A percentile compares a stretch with the other conserved stretches of the same genome.
phyloP scores from a whole-genome alignment of 1,140 invertebrate species.

The Drosophila hydei region DNA sequence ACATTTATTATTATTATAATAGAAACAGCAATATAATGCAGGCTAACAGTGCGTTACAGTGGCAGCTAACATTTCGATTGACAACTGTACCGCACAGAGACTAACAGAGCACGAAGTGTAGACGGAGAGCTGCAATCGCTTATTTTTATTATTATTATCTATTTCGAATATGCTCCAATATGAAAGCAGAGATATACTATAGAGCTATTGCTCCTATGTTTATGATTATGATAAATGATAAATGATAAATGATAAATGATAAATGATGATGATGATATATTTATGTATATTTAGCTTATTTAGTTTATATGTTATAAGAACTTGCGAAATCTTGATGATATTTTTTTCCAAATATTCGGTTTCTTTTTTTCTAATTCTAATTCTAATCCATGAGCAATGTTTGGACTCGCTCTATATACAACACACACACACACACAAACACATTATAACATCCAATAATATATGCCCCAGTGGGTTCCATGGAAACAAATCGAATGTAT shows the following conservation, averaged over 20 bases:
- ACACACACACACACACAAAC: slow-evolving; percentile 11
- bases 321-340: slow-evolving; percentile 67
- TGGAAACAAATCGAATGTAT: slow-evolving; percentile 55
- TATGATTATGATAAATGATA: slow-evolving; percentile 46
- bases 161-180: slow-evolving; percentile 53
- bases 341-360: slow-evolving; percentile 41
- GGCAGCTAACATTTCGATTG: slow-evolving; percentile 15
- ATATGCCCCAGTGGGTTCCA: slow-evolving; percentile 79
- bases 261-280: slow-evolving; percentile 45
- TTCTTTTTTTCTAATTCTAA: slow-evolving; percentile 39
- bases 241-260: slow-evolving; percentile 38
- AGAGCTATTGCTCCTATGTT: slow-evolving; percentile 40
- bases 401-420: slow-evolving; percentile 30
- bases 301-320: slow-evolving; percentile 68
- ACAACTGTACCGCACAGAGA: slow-evolving; percentile 21
- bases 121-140: slow-evolving; percentile 21
- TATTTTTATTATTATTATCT: slow-evolving; percentile 24
- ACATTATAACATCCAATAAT: slow-evolving; percentile 71
- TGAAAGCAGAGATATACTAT: slow-evolving; percentile 23
- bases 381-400: slow-evolving; percentile 45
- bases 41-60: slow-evolving; percentile 23
- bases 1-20: slow-evolving; percentile 9
- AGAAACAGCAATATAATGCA: slow-evolving; percentile 10
- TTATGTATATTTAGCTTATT: slow-evolving; percentile 76
- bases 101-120: slow-evolving; percentile 24